These are phyloP conservation scores for Coluber constrictor DNA, from an alignment of 2,797 vertebrate species.

Conservation along the genomic window DNA sequence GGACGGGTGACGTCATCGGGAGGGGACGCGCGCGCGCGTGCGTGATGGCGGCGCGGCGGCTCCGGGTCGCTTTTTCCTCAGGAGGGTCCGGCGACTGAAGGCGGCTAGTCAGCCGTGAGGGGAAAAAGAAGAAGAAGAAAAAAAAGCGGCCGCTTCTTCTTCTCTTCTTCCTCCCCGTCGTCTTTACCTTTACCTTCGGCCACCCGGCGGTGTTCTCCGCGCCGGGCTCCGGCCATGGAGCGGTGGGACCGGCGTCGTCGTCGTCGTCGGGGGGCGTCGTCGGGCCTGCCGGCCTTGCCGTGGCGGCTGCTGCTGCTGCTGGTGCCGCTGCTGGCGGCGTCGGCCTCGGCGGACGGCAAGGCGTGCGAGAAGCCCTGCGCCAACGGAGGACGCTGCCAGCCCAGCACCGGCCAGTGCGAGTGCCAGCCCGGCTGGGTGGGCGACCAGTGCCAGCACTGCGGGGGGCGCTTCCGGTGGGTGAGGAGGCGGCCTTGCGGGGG, in stretches of 20 bases:
- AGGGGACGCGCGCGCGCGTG: not conserved
- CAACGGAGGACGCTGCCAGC: conserved; percentile 89
- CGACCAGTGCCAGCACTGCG: conserved; percentile 98
- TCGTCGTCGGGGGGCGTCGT: not conserved
- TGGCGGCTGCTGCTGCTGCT: conserved; percentile 52
- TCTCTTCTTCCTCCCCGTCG: not conserved
- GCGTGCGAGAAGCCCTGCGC: conserved; percentile 91
- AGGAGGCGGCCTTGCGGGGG: no score
- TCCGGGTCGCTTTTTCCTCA: not conserved
- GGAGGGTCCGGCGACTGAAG: not conserved
- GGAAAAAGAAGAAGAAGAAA: no score
- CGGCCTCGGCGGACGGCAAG: conserved; percentile 72
- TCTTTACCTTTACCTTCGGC: not conserved
- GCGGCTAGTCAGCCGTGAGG: no score
- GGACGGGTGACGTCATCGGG: conserved; percentile 16
- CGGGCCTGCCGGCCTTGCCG: conserved; percentile 34
- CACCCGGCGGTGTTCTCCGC: not conserved
- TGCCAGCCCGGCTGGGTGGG: conserved; percentile 92
- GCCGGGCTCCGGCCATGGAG: conserved; percentile 42
- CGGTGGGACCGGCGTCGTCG: conserved; percentile 1
- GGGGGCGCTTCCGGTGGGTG: conserved; percentile 88
- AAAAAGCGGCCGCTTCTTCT: not conserved
- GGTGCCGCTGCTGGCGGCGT: conserved; percentile 26
- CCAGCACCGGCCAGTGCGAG: conserved; percentile 81
- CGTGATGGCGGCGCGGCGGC: no score